A percentile compares a stretch with the other conserved stretches of the same genome.
Evolutionary conservation across 2,797 vertebrate genomes (phyloP).

Genomic region (Leptoclinus maculatus): DNA sequence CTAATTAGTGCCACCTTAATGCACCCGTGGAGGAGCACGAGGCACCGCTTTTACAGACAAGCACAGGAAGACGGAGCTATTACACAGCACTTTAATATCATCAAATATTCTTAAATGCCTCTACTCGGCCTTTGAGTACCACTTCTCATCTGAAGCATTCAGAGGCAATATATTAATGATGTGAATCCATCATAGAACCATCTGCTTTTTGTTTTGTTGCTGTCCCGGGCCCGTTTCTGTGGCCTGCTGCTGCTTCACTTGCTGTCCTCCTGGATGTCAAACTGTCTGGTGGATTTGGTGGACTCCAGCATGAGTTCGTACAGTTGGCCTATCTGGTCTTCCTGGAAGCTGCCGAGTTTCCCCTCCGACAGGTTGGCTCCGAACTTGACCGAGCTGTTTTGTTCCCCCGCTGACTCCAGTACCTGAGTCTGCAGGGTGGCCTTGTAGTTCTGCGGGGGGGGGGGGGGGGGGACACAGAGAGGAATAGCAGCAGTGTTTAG

Average conservation of each 20-base stretch:
- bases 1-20: constrained; percentile 39
- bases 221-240: not conserved
- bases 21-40: constrained; percentile 8
- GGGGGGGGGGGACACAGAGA: not conserved
- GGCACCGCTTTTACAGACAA: constrained; percentile 37
- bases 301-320: constrained; percentile 94
- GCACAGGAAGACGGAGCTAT: constrained; percentile 37
- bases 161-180: constrained; percentile 2
- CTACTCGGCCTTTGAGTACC: constrained; percentile 1
- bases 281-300: constrained; percentile 88
- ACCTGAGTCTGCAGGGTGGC: constrained; percentile 80
- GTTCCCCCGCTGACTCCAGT: constrained; percentile 55
- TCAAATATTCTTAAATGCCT: constrained; percentile 48
- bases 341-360: constrained; percentile 86
- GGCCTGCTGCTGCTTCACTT: constrained; percentile 54
- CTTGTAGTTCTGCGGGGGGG: constrained; percentile 74
- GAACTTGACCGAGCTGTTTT: constrained; percentile 36
- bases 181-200: constrained; percentile 5
- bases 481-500: constrained; percentile 18
- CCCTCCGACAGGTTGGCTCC: constrained; percentile 69
- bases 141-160: constrained; percentile 19
- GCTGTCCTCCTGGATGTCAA: constrained; percentile 82
- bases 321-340: constrained; percentile 92
- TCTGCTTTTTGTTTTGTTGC: not conserved
- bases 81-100: constrained; percentile 55